Evolutionary conservation across 2,113 vertebrate species (phyloP), one percentile per base, ranked within the genome.

Genomic region (Peromyscus maniculatus): DNA sequence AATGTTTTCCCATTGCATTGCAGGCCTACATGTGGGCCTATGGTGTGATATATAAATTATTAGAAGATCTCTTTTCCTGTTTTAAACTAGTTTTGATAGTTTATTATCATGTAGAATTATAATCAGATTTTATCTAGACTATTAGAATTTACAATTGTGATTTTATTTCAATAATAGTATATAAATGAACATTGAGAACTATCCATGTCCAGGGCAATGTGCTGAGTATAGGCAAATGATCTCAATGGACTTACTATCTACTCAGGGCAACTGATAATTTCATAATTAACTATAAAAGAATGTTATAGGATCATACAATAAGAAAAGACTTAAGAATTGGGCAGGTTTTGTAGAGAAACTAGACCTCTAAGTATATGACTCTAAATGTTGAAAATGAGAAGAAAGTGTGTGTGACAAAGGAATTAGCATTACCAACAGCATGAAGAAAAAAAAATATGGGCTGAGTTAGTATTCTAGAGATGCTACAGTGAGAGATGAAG

Each of bases 81-180:
- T 75, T 57, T 9, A 83, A 93, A 36, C 55, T 90, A 72, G 49
- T 95, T 95, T 89, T 69, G 11, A 52, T 87, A 12, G 91, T 57
- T 95, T 55, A 82, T 52, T 91, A 64, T 66, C 31, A 91, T 78
- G 13, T 66, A 93, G 16, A 77, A 77, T 59, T 94, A 79, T 83
- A 84, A 91, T 57, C n/a, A 77, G 24, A 80, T 79, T 94, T 71
- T 93, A 89, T 72, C 66, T 94, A 96, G 8, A 16, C 89, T 86
- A 69, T 90, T 92, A 77, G 6, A 96, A 82, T 22, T 43, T 91
- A 64, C 28, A 77, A 21, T 78, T 92, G 59, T 72, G 59, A 82
- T 89, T 95, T 91, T 90, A 86, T 91, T 86, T 96, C 66, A 75
- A 49, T 75, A 66, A 89, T 78, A 72, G 89, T 82, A 92, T 87